A percentile compares a stretch with the other conserved stretches of the same genome.
Conservation (phyloP, 2,888 invertebrate species). For the Xylocampa areola region DNA sequence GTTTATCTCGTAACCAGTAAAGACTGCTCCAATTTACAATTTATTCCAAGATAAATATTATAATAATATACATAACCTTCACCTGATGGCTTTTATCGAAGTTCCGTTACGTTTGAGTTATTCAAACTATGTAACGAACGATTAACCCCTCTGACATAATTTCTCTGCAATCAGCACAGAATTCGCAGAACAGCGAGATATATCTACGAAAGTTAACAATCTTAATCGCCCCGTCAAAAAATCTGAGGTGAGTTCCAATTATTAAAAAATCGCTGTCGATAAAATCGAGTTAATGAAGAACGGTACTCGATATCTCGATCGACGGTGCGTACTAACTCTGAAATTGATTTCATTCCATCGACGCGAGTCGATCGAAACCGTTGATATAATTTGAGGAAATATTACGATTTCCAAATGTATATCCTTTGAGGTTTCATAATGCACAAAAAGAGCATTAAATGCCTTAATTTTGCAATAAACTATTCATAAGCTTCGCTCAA, state of each 20-base stretch:
- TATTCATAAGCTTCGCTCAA: no score
- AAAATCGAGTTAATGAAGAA: conserved; percentile 89
- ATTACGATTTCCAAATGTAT: conserved; percentile 67
- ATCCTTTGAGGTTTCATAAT: conserved; percentile 43
- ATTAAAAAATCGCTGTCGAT: conserved; percentile 85
- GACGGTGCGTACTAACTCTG: conserved; percentile 69
- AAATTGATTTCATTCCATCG: conserved; percentile 87
- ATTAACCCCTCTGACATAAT: conserved; percentile 55
- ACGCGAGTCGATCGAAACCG: conserved; percentile 76
- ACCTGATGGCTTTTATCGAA: conserved; percentile 33
- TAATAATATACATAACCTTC: conserved; percentile 47
- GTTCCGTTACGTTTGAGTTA: conserved; percentile 47
- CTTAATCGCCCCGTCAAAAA: conserved; percentile 83
- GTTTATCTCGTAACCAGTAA: conserved; percentile 62
- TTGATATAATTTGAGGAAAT: conserved; percentile 82
- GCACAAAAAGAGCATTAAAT: conserved; percentile 14
- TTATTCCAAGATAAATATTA: conserved; percentile 49
- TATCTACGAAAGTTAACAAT: conserved; percentile 77
- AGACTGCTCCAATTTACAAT: conserved; percentile 42
- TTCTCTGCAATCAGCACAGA: conserved; percentile 70
- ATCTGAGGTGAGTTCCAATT: conserved; percentile 80
- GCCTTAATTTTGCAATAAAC: conserved; percentile 4
- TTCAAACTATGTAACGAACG: conserved; percentile 45
- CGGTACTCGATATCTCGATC: conserved; percentile 83
- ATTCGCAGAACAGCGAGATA: conserved; percentile 72